These are phyloP conservation scores for rat (Rattus norvegicus) DNA, from an alignment of 2,113 vertebrate genomes.

Conservation along the genomic window DNA sequence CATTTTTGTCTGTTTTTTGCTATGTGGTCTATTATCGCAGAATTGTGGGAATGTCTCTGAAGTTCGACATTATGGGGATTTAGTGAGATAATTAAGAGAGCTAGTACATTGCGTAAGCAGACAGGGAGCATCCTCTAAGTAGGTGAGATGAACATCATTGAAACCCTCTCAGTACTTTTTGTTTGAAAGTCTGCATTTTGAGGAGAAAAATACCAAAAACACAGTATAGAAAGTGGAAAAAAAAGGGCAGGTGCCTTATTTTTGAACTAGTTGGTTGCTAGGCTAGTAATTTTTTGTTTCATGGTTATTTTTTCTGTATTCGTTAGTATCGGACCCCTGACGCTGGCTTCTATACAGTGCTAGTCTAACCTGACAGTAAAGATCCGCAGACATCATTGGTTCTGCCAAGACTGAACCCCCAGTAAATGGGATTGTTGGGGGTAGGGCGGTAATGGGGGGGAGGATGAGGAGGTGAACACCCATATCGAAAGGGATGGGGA, in stretches of 20 bases:
- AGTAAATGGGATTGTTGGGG: too few relatives aligned
- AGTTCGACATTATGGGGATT: background rate
- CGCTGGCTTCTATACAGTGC: background rate
- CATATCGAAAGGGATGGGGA: too few relatives aligned
- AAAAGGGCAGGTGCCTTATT: background rate
- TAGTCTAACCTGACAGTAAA: background rate
- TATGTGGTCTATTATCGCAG: background rate
- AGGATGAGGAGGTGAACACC: too few relatives aligned
- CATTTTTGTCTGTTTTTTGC: background rate
- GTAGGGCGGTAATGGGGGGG: too few relatives aligned
- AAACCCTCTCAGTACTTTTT: background rate
- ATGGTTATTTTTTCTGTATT: constrained; percentile 1
- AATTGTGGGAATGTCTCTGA: background rate
- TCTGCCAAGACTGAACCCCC: too few relatives aligned
- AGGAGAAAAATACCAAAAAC: background rate
- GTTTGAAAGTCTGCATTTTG: background rate
- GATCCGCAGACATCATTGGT: background rate
- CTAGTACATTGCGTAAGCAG: background rate
- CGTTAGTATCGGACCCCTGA: background rate
- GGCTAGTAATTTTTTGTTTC: background rate
- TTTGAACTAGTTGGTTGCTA: constrained; percentile 9
- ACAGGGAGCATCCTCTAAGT: background rate
- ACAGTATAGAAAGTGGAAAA: background rate
- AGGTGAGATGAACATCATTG: background rate
- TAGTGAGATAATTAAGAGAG: background rate